These are phyloP conservation scores for Eupithecia vulgata DNA, from an alignment of 2,888 invertebrate genomes.

Conservation along the genomic window DNA sequence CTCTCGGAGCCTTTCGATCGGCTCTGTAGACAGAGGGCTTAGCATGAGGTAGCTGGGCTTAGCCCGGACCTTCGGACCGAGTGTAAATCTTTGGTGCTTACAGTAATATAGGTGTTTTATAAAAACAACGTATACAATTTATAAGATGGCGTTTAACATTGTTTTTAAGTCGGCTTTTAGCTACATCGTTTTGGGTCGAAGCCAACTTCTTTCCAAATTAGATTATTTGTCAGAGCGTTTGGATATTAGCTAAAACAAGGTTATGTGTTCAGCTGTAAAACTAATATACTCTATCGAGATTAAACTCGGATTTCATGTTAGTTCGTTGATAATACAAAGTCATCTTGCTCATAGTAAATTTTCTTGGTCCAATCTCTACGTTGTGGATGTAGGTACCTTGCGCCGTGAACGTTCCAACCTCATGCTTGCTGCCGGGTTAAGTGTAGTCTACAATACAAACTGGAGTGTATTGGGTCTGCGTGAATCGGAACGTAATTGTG, in stretches of 20 bases:
- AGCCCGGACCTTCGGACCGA: too few relatives aligned
- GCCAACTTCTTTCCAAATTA: not conserved
- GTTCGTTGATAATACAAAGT: not conserved
- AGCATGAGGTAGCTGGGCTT: slow-evolving; percentile 5
- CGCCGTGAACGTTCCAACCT: not conserved
- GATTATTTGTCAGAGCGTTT: not conserved
- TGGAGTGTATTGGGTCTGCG: slow-evolving; percentile 24
- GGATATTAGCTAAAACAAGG: not conserved
- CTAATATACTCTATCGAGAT: not conserved
- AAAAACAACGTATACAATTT: not conserved
- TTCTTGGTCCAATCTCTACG: not conserved
- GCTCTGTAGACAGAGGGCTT: slow-evolving; percentile 4
- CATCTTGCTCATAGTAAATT: not conserved
- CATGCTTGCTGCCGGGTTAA: slow-evolving; percentile 16
- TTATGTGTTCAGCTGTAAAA: not conserved
- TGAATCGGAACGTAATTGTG: slow-evolving; percentile 29
- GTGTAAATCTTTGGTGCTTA: not conserved
- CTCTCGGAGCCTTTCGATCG: slow-evolving; percentile 21
- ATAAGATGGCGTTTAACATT: too few relatives aligned
- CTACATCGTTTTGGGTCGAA: not conserved
- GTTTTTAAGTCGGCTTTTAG: not conserved
- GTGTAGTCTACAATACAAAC: slow-evolving; percentile 25
- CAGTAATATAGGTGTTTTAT: not conserved
- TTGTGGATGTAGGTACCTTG: not conserved
- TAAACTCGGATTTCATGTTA: not conserved